phyloP scores from a whole-genome alignment of 30 jellyfish, hydroid and myxozoan genomes.

The Hydractinia echinata region DNA sequence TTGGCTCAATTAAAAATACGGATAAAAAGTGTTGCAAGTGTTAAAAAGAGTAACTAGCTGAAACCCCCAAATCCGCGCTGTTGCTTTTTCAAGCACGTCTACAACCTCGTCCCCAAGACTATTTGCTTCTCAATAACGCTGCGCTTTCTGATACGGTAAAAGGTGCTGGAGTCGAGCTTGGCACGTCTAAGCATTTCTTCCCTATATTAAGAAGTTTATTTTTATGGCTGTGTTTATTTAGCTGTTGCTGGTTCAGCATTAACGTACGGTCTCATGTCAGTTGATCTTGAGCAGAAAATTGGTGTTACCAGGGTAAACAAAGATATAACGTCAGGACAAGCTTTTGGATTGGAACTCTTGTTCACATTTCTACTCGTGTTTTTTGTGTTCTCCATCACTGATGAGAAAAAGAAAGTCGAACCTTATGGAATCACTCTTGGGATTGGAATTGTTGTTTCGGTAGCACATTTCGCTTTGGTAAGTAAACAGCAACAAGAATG shows the following conservation, averaged over 20 bases:
- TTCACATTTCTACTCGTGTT: slow-evolving; percentile 70
- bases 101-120: too few species aligned
- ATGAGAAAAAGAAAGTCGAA: slow-evolving; percentile 67
- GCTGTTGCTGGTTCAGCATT: not conserved
- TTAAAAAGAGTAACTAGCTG: too few species aligned
- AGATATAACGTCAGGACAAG: slow-evolving; percentile 75
- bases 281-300: slow-evolving; percentile 23
- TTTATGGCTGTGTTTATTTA: slow-evolving; percentile 26
- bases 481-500: slow-evolving; percentile 12
- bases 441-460: slow-evolving; percentile 60
- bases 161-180: too few species aligned
- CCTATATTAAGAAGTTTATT: too few species aligned
- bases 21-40: too few species aligned
- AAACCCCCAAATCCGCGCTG: too few species aligned
- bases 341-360: slow-evolving; percentile 72
- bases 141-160: too few species aligned
- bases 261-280: slow-evolving; percentile 59
- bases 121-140: too few species aligned
- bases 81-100: too few species aligned
- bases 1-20: too few species aligned
- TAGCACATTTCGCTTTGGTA: slow-evolving; percentile 69
- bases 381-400: slow-evolving; percentile 67
- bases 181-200: too few species aligned
- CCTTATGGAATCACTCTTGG: slow-evolving; percentile 74
- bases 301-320: slow-evolving; percentile 50